Evolutionary conservation across 2,113 vertebrate species (phyloP), one percentile per base, ranked within the genome.

Genomic region (Crocuta crocuta): DNA sequence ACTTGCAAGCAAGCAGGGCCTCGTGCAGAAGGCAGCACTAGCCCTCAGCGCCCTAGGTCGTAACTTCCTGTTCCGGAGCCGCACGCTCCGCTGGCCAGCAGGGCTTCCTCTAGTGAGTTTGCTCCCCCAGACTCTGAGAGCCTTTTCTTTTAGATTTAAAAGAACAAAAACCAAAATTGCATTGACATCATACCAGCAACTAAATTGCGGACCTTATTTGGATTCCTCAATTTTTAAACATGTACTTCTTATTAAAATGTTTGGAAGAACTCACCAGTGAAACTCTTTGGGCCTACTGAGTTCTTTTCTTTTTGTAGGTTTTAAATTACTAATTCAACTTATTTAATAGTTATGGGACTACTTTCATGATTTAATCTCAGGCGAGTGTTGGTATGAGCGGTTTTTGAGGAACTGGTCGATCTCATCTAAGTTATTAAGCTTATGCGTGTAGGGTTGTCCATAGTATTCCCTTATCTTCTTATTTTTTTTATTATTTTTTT

Each of bases 11-110:
- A 89, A 80, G 35, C 63, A 65, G 65, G 17, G 16, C 5, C 4
- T 48, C 0, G 0, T 35, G 7, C 39, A 13, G 31, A 21, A 43
- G 66, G 13, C n/a, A 58, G 2, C 10, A 15, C 6, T 17, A 33
- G n/a, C 21, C 33, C 21, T 86, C 0, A 23, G 53, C 33, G n/a
- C 28, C 19, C 31, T 13, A 88, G 5, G 10, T 21, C 23, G 10
- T 7, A 7, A 21, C 23, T 82, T 81, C 28, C 65, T 80, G 33
- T 19, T 78, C 71, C 3, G 4, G 7, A 53, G n/a, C 78, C 13
- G 6, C 11, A 28, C 28, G 53, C 23, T 16, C 17, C 23, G 10
- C 28, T 31, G 28, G 28, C 45, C 31, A 7, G 4, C 7, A 35
- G 10, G 1, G 10, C 39, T 55, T 74, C 45, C 43, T 53, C 19